Percentiles rank a stretch among this genome's conserved stretches.
These are phyloP conservation scores for Hyalella azteca DNA, from an alignment of 2,888 invertebrate genomes.

Conservation along the genomic window DNA sequence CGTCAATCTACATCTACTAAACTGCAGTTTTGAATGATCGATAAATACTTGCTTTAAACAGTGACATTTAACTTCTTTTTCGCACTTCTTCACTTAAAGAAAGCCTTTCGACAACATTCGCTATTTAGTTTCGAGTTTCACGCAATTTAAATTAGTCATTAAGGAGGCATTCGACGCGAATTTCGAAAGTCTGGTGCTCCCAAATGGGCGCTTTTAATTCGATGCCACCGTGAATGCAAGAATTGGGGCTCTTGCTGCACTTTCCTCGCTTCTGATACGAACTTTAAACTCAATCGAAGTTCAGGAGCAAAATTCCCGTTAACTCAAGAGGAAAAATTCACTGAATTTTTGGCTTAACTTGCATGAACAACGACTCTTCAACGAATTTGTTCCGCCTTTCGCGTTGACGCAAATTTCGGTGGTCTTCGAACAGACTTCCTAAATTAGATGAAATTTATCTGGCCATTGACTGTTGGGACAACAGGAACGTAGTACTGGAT, in stretches of 20 bases:
- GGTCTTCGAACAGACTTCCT: neutral
- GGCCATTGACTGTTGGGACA: neutral
- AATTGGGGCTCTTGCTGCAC: neutral
- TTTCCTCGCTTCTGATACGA: conserved; percentile 4
- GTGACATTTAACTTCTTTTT: too few relatives aligned
- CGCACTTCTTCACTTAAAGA: too few relatives aligned
- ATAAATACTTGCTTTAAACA: too few relatives aligned
- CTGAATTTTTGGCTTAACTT: neutral
- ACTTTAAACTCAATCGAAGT: conserved; percentile 36
- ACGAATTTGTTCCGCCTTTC: conserved; percentile 26
- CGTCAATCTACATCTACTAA: too few relatives aligned
- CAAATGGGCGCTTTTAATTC: conserved; percentile 6
- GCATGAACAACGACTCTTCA: conserved; percentile 26
- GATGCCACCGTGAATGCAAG: conserved; percentile 3
- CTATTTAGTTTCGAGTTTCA: too few relatives aligned
- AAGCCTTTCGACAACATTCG: too few relatives aligned
- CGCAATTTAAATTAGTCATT: too few relatives aligned
- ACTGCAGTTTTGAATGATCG: too few relatives aligned
- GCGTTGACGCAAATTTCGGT: neutral
- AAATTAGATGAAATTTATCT: conserved; percentile 21
- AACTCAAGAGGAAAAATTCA: conserved; percentile 23
- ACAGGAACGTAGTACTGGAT: too few relatives aligned
- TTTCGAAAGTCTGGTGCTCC: conserved; percentile 1
- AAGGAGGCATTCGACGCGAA: too few relatives aligned
- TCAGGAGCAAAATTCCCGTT: conserved; percentile 12